Evolutionary conservation across 2,797 vertebrate species (phyloP).

Genomic region (Margarornis squamiger): DNA sequence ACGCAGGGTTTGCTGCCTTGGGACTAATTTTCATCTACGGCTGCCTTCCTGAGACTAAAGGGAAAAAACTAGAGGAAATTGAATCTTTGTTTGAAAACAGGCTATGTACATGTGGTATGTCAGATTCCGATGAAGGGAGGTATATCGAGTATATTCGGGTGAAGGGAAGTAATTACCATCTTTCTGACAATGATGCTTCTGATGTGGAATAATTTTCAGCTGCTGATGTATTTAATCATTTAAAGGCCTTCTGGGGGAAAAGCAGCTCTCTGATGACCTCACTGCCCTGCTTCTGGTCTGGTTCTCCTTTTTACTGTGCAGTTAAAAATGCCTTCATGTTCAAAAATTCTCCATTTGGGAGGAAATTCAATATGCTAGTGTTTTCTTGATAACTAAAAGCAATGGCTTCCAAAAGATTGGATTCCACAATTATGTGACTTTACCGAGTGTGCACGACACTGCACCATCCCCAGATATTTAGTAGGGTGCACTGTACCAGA

Average conservation of each 20-base stretch:
- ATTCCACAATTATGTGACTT: not conserved
- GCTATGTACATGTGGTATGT: constrained; percentile 91
- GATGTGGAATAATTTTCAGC: constrained; percentile 89
- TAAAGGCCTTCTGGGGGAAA: constrained; percentile 71
- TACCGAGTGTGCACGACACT: not conserved
- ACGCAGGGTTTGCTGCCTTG: constrained; percentile 86
- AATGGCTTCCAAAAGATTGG: constrained; percentile 46
- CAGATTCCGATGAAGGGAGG: constrained; percentile 92
- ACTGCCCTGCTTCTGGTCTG: constrained; percentile 80
- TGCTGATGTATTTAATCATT: constrained; percentile 73
- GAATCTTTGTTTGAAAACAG: constrained; percentile 92
- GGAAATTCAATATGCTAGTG: constrained; percentile 40
- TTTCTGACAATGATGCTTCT: constrained; percentile 98
- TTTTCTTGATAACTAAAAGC: constrained; percentile 63
- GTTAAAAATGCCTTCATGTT: constrained; percentile 69
- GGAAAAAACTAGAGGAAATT: constrained; percentile 93
- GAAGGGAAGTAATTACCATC: constrained; percentile 98
- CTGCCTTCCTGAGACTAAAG: constrained; percentile 97
- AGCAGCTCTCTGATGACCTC: constrained; percentile 75
- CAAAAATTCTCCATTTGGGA: constrained; percentile 55
- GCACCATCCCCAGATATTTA: not conserved
- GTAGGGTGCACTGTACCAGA: constrained; percentile 23
- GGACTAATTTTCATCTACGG: constrained; percentile 92
- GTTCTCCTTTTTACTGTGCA: constrained; percentile 71
- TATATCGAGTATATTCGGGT: constrained; percentile 99